Evolutionary conservation across 2,113 vertebrate species (phyloP), one percentile per base, ranked within the genome.

Genomic region (Nematolebias whitei): DNA sequence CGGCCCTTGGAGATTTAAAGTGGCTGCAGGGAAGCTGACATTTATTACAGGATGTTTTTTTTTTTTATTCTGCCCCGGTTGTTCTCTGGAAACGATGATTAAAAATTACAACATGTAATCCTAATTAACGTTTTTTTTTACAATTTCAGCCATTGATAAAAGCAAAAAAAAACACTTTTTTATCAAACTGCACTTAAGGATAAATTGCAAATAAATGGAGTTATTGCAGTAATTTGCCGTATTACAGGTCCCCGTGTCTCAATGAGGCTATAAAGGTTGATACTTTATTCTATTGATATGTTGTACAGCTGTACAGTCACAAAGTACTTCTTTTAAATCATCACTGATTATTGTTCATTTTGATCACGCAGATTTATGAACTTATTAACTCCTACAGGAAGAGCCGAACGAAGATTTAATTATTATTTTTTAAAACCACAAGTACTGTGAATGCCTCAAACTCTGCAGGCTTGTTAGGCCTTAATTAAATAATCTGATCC

Each of bases 401-500:
- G 26, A 23, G 69, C 12, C 63, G 51, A 78, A 80, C 55, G 68
- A 68, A 74, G 23, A n/a, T n/a, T n/a, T n/a, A n/a, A n/a, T n/a
- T n/a, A n/a, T n/a, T n/a, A n/a, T n/a, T n/a, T n/a, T n/a, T n/a
- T n/a, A n/a, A n/a, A n/a, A n/a, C 54, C n/a, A 12, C 19, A 49
- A 14, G 19, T 11, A 47, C 83, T 77, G 73, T 83, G 86, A 83
- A 80, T 76, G 44, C 71, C 68, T 65, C 69, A 10, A 79, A 67
- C 76, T 79, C 71, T 78, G 78, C 79, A 68, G 78, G 59, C 82
- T 87, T 38, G 79, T 88, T 79, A 87, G 74, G 62, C 52, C 74
- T 72, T 87, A 86, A 88, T 89, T 89, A 81, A 85, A 87, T 83
- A 78, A 80, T 58, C 71, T n/a, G 23, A 71, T 19, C 29, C 2